Percentiles rank a stretch among this genome's conserved stretches.
phyloP scores from a whole-genome alignment of 92 coral and sea anemone genomes.

The Metridium senile region DNA sequence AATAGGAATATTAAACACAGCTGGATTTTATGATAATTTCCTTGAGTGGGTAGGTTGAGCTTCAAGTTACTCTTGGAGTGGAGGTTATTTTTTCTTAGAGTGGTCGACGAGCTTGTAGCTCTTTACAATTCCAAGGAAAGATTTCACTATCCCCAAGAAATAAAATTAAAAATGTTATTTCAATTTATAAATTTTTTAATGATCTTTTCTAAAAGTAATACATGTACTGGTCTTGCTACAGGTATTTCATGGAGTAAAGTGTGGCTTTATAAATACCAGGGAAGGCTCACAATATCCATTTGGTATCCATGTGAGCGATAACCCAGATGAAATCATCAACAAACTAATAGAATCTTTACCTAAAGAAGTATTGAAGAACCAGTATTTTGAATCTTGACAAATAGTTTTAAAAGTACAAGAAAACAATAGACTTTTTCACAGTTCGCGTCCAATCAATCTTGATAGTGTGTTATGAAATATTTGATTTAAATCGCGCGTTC shows the following conservation, averaged over 20 bases:
- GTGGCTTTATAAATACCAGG: conserved; percentile 58
- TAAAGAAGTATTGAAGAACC: neutral
- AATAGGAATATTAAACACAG: conserved; percentile 77
- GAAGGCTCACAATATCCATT: conserved; percentile 11
- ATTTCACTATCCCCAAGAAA: too few relatives aligned
- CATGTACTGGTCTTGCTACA: conserved; percentile 27
- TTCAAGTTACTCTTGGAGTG: too few relatives aligned
- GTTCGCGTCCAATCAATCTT: too few relatives aligned
- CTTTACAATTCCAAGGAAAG: too few relatives aligned
- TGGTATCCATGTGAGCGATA: conserved; percentile 55
- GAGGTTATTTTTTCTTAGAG: too few relatives aligned
- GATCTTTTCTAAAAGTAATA: too few relatives aligned
- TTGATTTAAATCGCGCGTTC: too few relatives aligned
- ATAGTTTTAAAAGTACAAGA: neutral
- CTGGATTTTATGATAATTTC: conserved; percentile 66
- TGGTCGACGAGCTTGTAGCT: too few relatives aligned
- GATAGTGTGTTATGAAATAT: too few relatives aligned
- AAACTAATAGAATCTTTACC: conserved; percentile 49
- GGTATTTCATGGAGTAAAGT: conserved; percentile 65
- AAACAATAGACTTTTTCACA: neutral
- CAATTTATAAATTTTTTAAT: too few relatives aligned
- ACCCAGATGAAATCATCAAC: conserved; percentile 65
- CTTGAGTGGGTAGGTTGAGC: conserved; percentile 87
- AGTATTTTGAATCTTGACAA: too few relatives aligned
- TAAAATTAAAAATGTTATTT: too few relatives aligned